Percentiles rank a stretch among this genome's conserved stretches.
These are phyloP conservation scores for Tupiocoris notatus DNA, from an alignment of 2,888 invertebrate species.

Conservation along the genomic window DNA sequence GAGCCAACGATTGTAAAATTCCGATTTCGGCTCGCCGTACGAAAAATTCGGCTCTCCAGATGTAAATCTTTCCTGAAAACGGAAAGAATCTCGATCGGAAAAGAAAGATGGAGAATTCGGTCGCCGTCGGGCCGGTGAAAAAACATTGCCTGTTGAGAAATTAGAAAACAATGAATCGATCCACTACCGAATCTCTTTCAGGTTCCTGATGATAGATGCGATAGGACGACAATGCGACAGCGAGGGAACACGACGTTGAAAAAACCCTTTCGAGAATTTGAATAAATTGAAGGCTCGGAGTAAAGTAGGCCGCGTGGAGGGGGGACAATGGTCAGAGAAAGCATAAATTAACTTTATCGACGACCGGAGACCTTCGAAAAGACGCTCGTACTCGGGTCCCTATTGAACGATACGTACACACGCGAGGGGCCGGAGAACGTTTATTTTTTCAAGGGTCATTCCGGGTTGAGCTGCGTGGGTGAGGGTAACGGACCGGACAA, in stretches of 20 bases:
- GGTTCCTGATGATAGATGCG: constrained; percentile 32
- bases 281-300: constrained; percentile 35
- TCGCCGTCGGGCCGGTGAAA: neutral
- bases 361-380: constrained; percentile 12
- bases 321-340: constrained; percentile 31
- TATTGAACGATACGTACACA: constrained; percentile 4
- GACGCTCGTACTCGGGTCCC: constrained; percentile 25
- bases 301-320: constrained; percentile 36
- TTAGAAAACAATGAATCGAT: constrained; percentile 42
- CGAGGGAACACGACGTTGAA: neutral
- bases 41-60: too few relatives aligned
- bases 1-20: too few relatives aligned
- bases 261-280: constrained; percentile 31
- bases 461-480: neutral
- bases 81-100: neutral
- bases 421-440: neutral
- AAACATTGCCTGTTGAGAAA: constrained; percentile 35
- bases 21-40: too few relatives aligned
- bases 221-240: constrained; percentile 35
- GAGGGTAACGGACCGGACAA: constrained; percentile 37
- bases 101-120: constrained; percentile 5
- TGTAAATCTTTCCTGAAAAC: neutral
- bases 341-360: constrained; percentile 42
- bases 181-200: constrained; percentile 28
- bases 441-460: constrained; percentile 19